phyloP scores from a whole-genome alignment of 2,797 vertebrate species.

The Gobio occitaniae region DNA sequence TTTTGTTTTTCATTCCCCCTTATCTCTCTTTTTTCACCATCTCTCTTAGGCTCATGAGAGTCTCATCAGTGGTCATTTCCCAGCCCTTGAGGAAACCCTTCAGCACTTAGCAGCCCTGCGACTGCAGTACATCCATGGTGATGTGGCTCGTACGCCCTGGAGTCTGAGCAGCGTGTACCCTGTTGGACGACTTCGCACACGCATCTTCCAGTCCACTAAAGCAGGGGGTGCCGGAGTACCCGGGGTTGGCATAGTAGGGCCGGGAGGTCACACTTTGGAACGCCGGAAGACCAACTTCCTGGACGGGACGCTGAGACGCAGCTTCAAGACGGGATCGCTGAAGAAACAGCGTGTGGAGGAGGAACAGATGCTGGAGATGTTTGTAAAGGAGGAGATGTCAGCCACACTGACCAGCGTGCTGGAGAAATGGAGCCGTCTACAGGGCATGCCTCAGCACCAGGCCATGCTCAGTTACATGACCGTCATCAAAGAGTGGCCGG shows the following conservation, averaged over 20 bases:
- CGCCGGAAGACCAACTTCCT: constrained; percentile 90
- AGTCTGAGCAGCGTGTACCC: constrained; percentile 88
- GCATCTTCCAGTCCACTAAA: constrained; percentile 91
- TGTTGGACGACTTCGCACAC: constrained; percentile 86
- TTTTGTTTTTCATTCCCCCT: background rate
- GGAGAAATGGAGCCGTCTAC: constrained; percentile 91
- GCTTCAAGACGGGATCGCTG: constrained; percentile 90
- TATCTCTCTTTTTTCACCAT: constrained; percentile 14
- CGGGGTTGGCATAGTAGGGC: constrained; percentile 68
- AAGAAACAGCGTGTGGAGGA: constrained; percentile 94
- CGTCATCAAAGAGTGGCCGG: constrained; percentile 92
- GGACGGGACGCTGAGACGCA: constrained; percentile 89
- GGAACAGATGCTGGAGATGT: constrained; percentile 97
- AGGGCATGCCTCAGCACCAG: constrained; percentile 90
- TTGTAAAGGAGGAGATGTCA: constrained; percentile 94
- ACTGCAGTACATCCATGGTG: constrained; percentile 90
- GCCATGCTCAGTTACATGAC: constrained; percentile 95
- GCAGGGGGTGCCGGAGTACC: constrained; percentile 71
- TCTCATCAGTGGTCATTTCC: constrained; percentile 92
- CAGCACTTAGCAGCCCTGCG: constrained; percentile 89
- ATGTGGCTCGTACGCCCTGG: constrained; percentile 86
- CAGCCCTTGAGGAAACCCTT: constrained; percentile 89
- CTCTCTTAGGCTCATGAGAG: constrained; percentile 88
- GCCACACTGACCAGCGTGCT: constrained; percentile 88
- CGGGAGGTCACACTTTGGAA: constrained; percentile 72